A percentile compares a stretch with the other conserved stretches of the same genome.
phyloP scores from a whole-genome alignment of 2,888 invertebrate genomes.

The Tolmerus cingulatus region DNA sequence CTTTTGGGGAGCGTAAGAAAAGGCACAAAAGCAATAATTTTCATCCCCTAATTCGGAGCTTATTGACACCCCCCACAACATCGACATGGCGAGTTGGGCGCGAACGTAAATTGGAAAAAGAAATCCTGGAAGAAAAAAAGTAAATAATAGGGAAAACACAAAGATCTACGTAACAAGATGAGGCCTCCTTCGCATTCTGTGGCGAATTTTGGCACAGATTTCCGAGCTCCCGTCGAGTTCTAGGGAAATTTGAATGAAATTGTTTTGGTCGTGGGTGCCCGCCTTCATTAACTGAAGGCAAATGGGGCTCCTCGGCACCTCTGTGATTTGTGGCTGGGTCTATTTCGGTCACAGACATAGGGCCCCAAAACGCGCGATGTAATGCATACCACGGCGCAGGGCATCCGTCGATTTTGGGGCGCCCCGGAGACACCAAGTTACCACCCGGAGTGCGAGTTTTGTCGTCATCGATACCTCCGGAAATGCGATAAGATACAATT shows the following conservation, averaged over 20 bases:
- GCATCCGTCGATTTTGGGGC: neutral
- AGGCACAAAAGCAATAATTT: conserved; percentile 43
- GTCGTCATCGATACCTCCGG: conserved; percentile 13
- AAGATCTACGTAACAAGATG: conserved; percentile 16
- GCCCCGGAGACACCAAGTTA: neutral
- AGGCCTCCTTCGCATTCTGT: neutral
- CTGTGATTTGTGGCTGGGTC: conserved; percentile 6
- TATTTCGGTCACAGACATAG: neutral
- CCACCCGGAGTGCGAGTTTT: conserved; percentile 17
- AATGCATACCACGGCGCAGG: neutral
- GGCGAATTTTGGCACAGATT: neutral
- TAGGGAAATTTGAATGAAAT: conserved; percentile 5
- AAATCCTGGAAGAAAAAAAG: neutral
- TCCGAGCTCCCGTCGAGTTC: neutral
- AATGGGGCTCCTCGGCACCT: neutral
- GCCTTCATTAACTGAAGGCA: neutral
- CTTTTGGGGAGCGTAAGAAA: neutral
- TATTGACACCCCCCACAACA: conserved; percentile 39
- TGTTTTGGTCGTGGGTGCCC: neutral
- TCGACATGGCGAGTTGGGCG: neutral
- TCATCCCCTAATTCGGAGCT: conserved; percentile 44
- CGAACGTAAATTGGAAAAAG: conserved; percentile 13
- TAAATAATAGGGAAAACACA: conserved; percentile 27
- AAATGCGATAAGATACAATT: conserved; percentile 32
- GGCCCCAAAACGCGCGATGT: neutral